phyloP scores from a whole-genome alignment of 1,140 invertebrate genomes.

The Sminthurides bifidus region DNA sequence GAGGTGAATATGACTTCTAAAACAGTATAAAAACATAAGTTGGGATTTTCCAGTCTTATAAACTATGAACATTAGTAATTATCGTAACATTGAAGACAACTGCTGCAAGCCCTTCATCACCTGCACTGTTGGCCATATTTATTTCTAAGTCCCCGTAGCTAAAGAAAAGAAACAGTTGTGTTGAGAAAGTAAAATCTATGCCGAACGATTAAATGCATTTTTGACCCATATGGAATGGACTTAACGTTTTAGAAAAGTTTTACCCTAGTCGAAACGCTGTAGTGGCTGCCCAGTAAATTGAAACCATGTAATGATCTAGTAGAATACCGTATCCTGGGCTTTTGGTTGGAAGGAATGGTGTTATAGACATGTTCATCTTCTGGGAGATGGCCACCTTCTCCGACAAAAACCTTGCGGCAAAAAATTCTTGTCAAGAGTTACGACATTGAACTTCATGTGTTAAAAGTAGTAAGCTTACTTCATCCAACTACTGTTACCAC shows the following conservation, averaged over 20 bases:
- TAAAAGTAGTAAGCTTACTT: not conserved
- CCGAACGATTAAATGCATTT: too few relatives aligned
- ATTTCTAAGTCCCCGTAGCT: conserved; percentile 12
- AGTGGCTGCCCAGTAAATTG: conserved; percentile 16
- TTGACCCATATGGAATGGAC: not conserved
- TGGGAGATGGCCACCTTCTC: not conserved
- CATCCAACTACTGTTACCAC: conserved; percentile 15
- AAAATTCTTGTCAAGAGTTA: not conserved
- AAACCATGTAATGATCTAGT: conserved; percentile 20
- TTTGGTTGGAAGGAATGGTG: not conserved
- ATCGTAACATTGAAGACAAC: not conserved
- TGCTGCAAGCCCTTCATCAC: not conserved
- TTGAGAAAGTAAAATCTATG: not conserved
- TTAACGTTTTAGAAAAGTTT: not conserved
- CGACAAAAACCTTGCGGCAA: not conserved
- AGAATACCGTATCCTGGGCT: not conserved
- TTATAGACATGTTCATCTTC: not conserved
- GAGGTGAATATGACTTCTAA: conserved; percentile 12
- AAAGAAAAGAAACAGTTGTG: not conserved
- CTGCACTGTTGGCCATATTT: not conserved
- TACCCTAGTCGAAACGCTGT: conserved; percentile 23
- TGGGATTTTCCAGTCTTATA: conserved; percentile 9
- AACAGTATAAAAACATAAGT: not conserved
- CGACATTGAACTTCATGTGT: conserved; percentile 3
- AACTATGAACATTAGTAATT: too few relatives aligned